Evolutionary conservation across 2,888 invertebrate genomes (phyloP).

Genomic region (Lacanobia wlatinum): DNA sequence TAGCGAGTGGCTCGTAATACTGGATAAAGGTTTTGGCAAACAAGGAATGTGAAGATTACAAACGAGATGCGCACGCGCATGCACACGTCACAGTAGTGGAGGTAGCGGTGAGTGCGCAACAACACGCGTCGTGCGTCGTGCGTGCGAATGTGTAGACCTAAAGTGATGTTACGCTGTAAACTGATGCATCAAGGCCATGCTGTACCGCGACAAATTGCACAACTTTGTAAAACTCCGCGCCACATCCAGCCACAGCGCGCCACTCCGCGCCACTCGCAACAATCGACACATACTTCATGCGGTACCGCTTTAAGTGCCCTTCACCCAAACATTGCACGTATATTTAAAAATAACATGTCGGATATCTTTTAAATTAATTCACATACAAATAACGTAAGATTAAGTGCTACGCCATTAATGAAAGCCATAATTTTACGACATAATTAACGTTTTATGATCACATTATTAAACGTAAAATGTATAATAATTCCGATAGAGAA

Average conservation of each 20-base stretch:
- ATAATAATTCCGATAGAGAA: constrained; percentile 5
- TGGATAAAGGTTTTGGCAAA: constrained; percentile 28
- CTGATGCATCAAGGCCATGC: constrained; percentile 1
- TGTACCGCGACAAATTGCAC: not conserved
- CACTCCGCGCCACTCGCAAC: not conserved
- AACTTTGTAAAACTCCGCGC: not conserved
- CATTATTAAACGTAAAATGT: constrained; percentile 14
- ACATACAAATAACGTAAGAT: constrained; percentile 22
- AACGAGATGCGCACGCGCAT: constrained; percentile 28
- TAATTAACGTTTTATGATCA: constrained; percentile 6
- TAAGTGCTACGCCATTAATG: constrained; percentile 4
- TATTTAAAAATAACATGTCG: constrained; percentile 26
- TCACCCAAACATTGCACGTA: constrained; percentile 5
- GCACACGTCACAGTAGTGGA: not conserved
- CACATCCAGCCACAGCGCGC: not conserved
- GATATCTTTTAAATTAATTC: constrained; percentile 22
- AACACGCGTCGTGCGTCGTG: constrained; percentile 4
- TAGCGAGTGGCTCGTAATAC: constrained; percentile 19
- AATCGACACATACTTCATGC: not conserved
- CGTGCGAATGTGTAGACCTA: constrained; percentile 7
- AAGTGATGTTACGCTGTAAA: constrained; percentile 3
- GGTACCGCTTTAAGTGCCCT: not conserved
- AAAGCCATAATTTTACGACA: constrained; percentile 28
- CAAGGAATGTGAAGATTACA: constrained; percentile 1
- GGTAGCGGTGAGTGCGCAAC: not conserved